Evolutionary conservation across 2,113 vertebrate genomes (phyloP).

Genomic region (Entelurus aequoreus): DNA sequence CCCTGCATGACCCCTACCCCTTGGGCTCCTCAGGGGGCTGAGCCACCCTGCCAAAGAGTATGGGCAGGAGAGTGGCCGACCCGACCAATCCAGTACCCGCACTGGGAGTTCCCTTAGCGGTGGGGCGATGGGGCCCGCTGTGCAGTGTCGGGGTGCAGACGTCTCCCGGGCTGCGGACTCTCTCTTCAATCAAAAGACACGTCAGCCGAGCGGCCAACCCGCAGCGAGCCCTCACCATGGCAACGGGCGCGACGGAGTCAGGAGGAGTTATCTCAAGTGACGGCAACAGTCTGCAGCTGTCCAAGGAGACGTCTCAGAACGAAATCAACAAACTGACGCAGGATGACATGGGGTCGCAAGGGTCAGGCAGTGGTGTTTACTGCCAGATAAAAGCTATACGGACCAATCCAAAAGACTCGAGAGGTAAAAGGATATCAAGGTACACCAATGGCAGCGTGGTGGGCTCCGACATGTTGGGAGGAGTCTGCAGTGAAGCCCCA

Average conservation of each 20-base stretch:
- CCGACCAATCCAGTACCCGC: constrained; percentile 73
- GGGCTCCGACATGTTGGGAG: constrained; percentile 71
- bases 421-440: constrained; percentile 57
- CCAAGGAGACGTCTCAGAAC: constrained; percentile 66
- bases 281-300: constrained; percentile 38
- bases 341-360: constrained; percentile 66
- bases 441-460: constrained; percentile 76
- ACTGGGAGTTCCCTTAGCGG: constrained; percentile 69
- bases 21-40: constrained; percentile 75
- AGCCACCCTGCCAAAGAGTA: constrained; percentile 56
- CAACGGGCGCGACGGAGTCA: constrained; percentile 23
- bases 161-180: constrained; percentile 68
- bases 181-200: constrained; percentile 63
- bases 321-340: constrained; percentile 64
- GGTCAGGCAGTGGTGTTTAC: constrained; percentile 65
- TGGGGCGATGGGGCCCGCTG: constrained; percentile 72
- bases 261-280: constrained; percentile 41
- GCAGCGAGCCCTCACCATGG: constrained; percentile 27
- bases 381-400: constrained; percentile 65
- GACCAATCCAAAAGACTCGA: constrained; percentile 52
- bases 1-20: constrained; percentile 29
- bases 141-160: constrained; percentile 77
- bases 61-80: constrained; percentile 74
- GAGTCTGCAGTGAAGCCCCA: constrained; percentile 65
- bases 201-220: constrained; percentile 40